Evolutionary conservation across 2,113 vertebrate genomes (phyloP).

Genomic region (Ornithorhynchus anatinus): DNA sequence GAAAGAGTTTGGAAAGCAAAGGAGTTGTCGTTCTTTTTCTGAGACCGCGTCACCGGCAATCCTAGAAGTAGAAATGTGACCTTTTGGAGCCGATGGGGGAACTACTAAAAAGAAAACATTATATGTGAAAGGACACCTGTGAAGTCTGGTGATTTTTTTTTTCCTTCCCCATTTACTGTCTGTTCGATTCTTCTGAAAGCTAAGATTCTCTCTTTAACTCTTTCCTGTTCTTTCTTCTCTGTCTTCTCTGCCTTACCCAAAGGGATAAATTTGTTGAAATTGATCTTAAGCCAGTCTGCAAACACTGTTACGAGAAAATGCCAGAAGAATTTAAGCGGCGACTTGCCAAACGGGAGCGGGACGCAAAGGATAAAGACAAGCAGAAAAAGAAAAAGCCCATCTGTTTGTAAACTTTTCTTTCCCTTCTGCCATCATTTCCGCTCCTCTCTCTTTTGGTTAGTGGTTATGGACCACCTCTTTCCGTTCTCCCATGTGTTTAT

Average conservation of each 20-base stretch:
- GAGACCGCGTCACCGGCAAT: background rate
- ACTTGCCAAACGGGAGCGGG: conserved; percentile 88
- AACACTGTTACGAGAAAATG: conserved; percentile 95
- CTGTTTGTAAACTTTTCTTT: conserved; percentile 85
- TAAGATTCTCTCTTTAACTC: conserved; percentile 58
- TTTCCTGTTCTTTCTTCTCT: conserved; percentile 61
- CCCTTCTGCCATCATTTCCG: conserved; percentile 65
- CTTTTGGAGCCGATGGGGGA: no score
- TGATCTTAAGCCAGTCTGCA: conserved; percentile 98
- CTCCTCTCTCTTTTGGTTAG: conserved; percentile 83
- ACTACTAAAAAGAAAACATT: no score
- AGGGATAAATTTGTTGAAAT: conserved; percentile 99
- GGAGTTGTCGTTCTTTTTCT: background rate
- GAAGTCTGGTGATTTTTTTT: no score
- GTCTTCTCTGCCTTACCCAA: conserved; percentile 64
- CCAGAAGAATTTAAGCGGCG: conserved; percentile 94
- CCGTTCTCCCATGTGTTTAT: conserved; percentile 33
- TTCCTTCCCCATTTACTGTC: no score
- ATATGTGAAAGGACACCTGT: no score
- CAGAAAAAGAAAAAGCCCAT: conserved; percentile 95
- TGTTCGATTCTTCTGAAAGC: conserved; percentile 36
- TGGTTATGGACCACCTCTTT: conserved; percentile 49
- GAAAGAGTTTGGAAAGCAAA: background rate
- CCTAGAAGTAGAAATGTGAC: background rate
- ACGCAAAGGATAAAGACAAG: conserved; percentile 87